Evolutionary conservation across 2,113 vertebrate species (phyloP).

Genomic region (Nothoprocta pentlandii): DNA sequence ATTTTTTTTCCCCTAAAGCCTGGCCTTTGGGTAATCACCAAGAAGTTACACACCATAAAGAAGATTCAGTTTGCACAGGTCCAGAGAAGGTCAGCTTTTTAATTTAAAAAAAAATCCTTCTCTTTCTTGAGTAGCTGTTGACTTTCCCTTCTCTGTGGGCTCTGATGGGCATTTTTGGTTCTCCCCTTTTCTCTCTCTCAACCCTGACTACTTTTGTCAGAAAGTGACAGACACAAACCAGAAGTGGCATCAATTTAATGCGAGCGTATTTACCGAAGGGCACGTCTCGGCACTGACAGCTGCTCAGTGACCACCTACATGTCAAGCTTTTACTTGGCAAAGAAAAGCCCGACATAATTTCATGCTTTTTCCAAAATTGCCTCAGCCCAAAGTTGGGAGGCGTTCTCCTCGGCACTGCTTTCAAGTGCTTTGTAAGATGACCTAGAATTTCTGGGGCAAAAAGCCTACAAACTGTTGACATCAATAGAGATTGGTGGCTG

Average conservation of each 20-base stretch:
- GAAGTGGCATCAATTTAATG: not conserved
- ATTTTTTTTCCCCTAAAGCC: slow-evolving; percentile 1
- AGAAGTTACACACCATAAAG: slow-evolving; percentile 4
- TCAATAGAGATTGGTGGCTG: not conserved
- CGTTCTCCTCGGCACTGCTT: not conserved
- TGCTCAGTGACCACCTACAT: not conserved
- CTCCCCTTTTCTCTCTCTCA: not conserved
- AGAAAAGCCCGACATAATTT: slow-evolving; percentile 21
- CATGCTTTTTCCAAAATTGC: slow-evolving; percentile 32
- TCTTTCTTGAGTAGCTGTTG: slow-evolving; percentile 9
- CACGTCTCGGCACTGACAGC: not conserved
- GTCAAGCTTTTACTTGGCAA: not conserved
- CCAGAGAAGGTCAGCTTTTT: not conserved
- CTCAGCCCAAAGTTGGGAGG: not conserved
- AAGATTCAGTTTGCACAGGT: not conserved
- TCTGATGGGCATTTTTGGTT: not conserved
- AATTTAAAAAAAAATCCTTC: not conserved
- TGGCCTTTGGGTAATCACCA: slow-evolving; percentile 43
- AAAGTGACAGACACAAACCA: slow-evolving; percentile 9
- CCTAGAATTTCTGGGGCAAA: not conserved
- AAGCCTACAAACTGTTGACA: not conserved
- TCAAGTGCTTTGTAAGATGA: slow-evolving; percentile 26
- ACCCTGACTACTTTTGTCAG: slow-evolving; percentile 22
- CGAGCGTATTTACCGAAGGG: slow-evolving; percentile 16
- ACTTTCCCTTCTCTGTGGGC: not conserved